These are phyloP conservation scores for Pseudorhombus dupliciocellatus DNA, from an alignment of 2,113 vertebrate genomes.

Conservation along the genomic window DNA sequence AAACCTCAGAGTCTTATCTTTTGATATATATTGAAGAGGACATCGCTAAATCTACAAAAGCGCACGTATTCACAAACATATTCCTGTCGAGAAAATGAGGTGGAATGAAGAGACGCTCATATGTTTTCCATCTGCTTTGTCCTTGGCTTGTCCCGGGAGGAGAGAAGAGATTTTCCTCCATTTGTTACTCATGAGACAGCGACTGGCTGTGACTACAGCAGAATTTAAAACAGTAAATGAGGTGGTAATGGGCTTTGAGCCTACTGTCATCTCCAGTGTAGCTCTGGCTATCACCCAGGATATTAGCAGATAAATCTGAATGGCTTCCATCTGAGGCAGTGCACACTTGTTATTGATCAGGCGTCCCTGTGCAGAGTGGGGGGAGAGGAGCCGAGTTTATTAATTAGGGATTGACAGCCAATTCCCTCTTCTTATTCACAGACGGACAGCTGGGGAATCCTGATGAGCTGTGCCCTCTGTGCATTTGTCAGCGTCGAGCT, in stretches of 20 bases:
- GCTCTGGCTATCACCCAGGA: conserved; percentile 76
- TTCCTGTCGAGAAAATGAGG: conserved; percentile 25
- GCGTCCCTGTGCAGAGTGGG: conserved; percentile 63
- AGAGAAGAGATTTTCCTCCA: conserved; percentile 61
- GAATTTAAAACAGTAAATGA: conserved; percentile 83
- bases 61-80: conserved; percentile 16
- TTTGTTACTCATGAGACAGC: conserved; percentile 70
- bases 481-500: conserved; percentile 31
- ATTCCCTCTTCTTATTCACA: conserved; percentile 81
- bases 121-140: conserved; percentile 62
- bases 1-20: conserved; percentile 17
- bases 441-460: conserved; percentile 68
- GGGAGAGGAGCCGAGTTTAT: conserved; percentile 84
- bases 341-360: conserved; percentile 86
- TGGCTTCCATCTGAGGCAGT: conserved; percentile 72
- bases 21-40: conserved; percentile 26
- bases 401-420: conserved; percentile 90
- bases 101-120: conserved; percentile 50
- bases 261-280: conserved; percentile 79
- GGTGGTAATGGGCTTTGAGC: conserved; percentile 77
- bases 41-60: conserved; percentile 25
- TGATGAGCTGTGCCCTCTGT: conserved; percentile 69
- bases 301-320: conserved; percentile 90
- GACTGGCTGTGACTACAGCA: conserved; percentile 65
- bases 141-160: conserved; percentile 69